Evolutionary conservation across 2,797 vertebrate species (phyloP), one percentile per base, ranked within the genome.

Genomic region (Lutjanus campechanus): DNA sequence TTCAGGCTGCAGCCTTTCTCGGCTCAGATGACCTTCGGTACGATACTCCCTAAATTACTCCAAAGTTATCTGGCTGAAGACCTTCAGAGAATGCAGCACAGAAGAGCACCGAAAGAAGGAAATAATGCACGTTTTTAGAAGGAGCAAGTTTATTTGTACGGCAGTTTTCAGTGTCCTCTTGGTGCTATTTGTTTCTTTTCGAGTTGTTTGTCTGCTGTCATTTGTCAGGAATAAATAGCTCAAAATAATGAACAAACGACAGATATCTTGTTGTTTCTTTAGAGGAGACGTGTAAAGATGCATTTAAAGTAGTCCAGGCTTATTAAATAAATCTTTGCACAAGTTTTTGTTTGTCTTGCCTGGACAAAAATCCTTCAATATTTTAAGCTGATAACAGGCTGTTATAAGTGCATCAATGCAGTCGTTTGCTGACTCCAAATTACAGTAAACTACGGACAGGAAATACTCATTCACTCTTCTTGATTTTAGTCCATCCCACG

Each of bases 1-100:
- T 59, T 76, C 58, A 53, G 49, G 19, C 62, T 49, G 64, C 74
- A 11, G 55, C 47, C 22, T 51, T 11, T 17, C 60, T 53, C 46
- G 49, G 75, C 41, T 75, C 56, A 29, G 2, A 11, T 61, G 25
- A 64, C 43, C 51, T 36, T 36, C 19, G 68, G 17, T 36, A 9
- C 73, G 22, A 69, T 16, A 58, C 20, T 59, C 11, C 7, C 11
- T 19, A 55, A 36, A 49, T 56, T 47, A 25, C 16, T 61, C 25
- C 8, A 44, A 13, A n/a, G 22, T 63, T 56, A 43, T 61, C 49
- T 7, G 12, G 9, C 0, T 43, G 9, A 5, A 64, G 41, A 70
- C 25, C 29, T 29, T 65, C 1, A 56, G 59, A 49, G 5, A 41
- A 47, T 11, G 53, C 17, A 53, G 11, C 12, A 10, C 11, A 13